These are phyloP conservation scores for Hippocampus mohnikei DNA, from an alignment of 2,113 vertebrate genomes.

Conservation along the genomic window DNA sequence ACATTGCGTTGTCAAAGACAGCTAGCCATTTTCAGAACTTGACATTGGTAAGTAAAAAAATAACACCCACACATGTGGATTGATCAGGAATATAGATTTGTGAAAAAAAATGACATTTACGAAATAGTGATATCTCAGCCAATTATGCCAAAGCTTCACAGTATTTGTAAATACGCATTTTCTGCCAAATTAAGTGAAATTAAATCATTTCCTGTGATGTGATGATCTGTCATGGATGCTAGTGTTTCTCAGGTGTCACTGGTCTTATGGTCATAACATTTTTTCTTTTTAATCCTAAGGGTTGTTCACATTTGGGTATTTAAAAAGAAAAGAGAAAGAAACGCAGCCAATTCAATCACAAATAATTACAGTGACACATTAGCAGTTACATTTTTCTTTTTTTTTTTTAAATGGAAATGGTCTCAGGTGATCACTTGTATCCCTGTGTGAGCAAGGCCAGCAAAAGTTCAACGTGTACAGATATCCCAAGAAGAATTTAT, in stretches of 20 bases:
- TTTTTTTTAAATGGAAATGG: slow-evolving; percentile 48
- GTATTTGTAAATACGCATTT: background rate
- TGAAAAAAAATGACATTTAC: too few relatives aligned
- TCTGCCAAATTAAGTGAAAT: background rate
- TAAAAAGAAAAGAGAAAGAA: slow-evolving; percentile 29
- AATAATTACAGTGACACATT: slow-evolving; percentile 50
- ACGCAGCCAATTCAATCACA: slow-evolving; percentile 32
- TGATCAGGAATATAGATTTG: too few relatives aligned
- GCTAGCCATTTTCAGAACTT: too few relatives aligned
- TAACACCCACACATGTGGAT: too few relatives aligned
- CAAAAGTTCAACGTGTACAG: slow-evolving; percentile 66
- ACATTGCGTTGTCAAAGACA: too few relatives aligned
- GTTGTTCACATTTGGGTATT: background rate
- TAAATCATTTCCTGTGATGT: background rate
- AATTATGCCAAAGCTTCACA: too few relatives aligned
- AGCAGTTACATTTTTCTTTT: slow-evolving; percentile 55
- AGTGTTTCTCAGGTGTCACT: background rate
- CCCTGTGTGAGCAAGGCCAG: slow-evolving; percentile 57
- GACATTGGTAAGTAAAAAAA: too few relatives aligned
- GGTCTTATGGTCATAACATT: background rate
- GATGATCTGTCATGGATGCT: background rate
- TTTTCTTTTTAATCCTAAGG: background rate
- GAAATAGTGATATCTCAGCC: too few relatives aligned
- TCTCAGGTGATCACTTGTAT: slow-evolving; percentile 45
- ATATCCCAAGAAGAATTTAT: slow-evolving; percentile 64